phyloP scores from a whole-genome alignment of 2,888 invertebrate genomes.

The Ophion costatus region DNA sequence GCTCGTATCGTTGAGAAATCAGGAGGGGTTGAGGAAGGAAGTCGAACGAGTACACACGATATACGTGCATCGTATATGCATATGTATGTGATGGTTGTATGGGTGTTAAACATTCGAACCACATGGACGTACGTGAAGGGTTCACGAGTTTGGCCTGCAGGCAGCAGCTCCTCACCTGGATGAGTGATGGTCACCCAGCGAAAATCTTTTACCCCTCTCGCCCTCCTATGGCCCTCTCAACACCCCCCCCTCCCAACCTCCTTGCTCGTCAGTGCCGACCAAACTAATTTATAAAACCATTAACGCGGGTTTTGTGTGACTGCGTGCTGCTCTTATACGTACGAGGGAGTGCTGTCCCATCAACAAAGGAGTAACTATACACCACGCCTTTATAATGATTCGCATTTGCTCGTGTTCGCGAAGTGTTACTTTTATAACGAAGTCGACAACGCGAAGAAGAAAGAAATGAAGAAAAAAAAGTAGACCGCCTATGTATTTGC shows the following conservation, averaged over 20 bases:
- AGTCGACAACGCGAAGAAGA: slow-evolving; percentile 21
- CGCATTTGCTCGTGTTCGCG: slow-evolving; percentile 38
- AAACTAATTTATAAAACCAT: slow-evolving; percentile 72
- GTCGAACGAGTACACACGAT: background rate
- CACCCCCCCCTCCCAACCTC: slow-evolving; percentile 32
- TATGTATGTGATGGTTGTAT: background rate
- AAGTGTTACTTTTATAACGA: slow-evolving; percentile 57
- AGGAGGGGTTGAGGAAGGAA: background rate
- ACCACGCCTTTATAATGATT: slow-evolving; percentile 48
- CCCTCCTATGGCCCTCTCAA: no score
- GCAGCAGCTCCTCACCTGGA: slow-evolving; percentile 63
- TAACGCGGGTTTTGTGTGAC: slow-evolving; percentile 64
- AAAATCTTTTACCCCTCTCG: slow-evolving; percentile 26
- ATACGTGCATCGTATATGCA: no score
- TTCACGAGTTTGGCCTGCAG: slow-evolving; percentile 44
- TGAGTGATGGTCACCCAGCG: slow-evolving; percentile 67
- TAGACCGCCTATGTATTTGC: slow-evolving; percentile 18
- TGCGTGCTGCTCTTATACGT: slow-evolving; percentile 17
- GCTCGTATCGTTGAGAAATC: background rate
- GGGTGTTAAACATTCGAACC: background rate
- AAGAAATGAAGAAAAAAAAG: background rate
- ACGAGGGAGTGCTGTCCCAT: slow-evolving; percentile 53
- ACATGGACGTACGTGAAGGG: slow-evolving; percentile 12
- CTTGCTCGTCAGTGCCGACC: slow-evolving; percentile 47
- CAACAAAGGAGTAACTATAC: slow-evolving; percentile 48